Evolutionary conservation across 2,797 vertebrate genomes (phyloP).

Genomic region (Heterohyrax brucei): DNA sequence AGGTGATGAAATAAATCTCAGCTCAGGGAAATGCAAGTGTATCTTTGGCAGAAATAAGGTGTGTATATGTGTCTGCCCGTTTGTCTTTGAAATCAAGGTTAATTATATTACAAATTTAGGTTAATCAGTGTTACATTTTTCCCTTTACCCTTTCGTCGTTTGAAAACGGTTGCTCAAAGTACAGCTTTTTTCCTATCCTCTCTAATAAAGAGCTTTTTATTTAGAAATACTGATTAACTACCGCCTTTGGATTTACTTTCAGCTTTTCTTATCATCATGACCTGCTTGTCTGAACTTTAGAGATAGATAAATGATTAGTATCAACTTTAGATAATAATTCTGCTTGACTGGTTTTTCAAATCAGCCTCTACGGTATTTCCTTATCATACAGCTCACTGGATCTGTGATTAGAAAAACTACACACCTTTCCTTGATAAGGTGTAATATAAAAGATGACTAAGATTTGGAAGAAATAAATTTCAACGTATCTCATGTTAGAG

Average conservation of each 20-base stretch:
- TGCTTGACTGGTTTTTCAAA: slow-evolving; percentile 56
- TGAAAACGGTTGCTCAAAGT: not conserved
- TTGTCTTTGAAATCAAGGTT: slow-evolving; percentile 54
- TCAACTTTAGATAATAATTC: slow-evolving; percentile 44
- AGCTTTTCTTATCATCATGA: slow-evolving; percentile 19
- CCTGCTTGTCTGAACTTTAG: slow-evolving; percentile 14
- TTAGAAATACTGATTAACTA: slow-evolving; percentile 24
- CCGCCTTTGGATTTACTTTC: slow-evolving; percentile 28
- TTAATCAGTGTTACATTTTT: slow-evolving; percentile 8
- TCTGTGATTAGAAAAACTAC: slow-evolving; percentile 43
- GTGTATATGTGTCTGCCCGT: not conserved
- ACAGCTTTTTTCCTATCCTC: not conserved
- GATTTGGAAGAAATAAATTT: not conserved
- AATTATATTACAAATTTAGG: slow-evolving; percentile 46
- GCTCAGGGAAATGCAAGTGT: slow-evolving; percentile 40
- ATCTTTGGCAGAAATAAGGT: slow-evolving; percentile 55
- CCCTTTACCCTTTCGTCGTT: not conserved
- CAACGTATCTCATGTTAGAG: not conserved
- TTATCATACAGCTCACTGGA: slow-evolving; percentile 9
- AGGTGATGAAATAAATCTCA: slow-evolving; percentile 67
- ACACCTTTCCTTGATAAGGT: not conserved
- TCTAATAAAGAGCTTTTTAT: slow-evolving; percentile 24
- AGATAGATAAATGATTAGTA: slow-evolving; percentile 8
- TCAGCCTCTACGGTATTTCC: slow-evolving; percentile 23
- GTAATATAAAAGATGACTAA: slow-evolving; percentile 53